phyloP scores from a whole-genome alignment of 1,140 invertebrate genomes.

The Drosophila novamexicana region DNA sequence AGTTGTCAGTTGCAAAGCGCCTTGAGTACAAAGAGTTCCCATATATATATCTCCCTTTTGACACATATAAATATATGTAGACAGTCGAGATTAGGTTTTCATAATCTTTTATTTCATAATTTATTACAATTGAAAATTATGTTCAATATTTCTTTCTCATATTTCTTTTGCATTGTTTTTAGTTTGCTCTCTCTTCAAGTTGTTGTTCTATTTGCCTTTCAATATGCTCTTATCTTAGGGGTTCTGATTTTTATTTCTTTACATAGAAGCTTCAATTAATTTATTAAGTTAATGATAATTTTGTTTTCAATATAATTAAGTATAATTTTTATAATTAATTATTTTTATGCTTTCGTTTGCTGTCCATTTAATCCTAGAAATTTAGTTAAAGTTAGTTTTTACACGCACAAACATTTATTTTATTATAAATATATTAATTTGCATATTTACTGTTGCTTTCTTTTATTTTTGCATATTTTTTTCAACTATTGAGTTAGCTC shows the following conservation, averaged over 20 bases:
- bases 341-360: conserved; percentile 33
- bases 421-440: conserved; percentile 73
- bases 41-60: background rate
- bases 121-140: conserved; percentile 82
- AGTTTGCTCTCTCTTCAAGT: conserved; percentile 29
- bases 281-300: conserved; percentile 81
- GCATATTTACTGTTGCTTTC: conserved; percentile 28
- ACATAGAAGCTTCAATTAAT: conserved; percentile 82
- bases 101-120: conserved; percentile 82
- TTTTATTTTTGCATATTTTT: conserved; percentile 48
- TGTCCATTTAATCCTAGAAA: conserved; percentile 68
- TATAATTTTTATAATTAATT: conserved; percentile 54
- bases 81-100: conserved; percentile 49
- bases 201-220: conserved; percentile 48
- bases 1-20: conserved; percentile 54
- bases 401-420: conserved; percentile 82
- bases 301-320: conserved; percentile 74
- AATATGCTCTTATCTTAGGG: conserved; percentile 37
- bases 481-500: conserved; percentile 49
- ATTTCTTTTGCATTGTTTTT: conserved; percentile 38
- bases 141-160: conserved; percentile 71
- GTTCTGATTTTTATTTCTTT: conserved; percentile 76
- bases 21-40: conserved; percentile 38
- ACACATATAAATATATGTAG: background rate
- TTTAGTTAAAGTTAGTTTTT: conserved; percentile 82